Evolutionary conservation across 2,113 vertebrate species (phyloP), one percentile per base, ranked within the genome.

Genomic region (Rana temporaria): DNA sequence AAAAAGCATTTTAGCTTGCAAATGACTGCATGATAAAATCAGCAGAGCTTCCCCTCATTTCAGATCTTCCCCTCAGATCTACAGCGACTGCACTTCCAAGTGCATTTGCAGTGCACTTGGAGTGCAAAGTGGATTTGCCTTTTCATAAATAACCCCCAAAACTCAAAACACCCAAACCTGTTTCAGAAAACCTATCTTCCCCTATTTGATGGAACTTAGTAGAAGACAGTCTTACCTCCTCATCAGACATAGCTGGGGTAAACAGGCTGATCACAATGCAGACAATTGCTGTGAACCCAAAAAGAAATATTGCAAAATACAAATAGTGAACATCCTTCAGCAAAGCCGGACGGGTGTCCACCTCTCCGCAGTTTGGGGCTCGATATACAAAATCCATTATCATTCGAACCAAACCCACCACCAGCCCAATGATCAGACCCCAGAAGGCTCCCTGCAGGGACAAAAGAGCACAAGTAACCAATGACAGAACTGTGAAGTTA

Each of bases 371-470:
- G 12, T 92, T 88, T 0, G 96, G 96, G 9, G 85, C 57, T 0
- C 19, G 42, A 22, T 94, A 97, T 3, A 85, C 83, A 85, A 99
- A 98, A 85, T 98, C 98, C 56, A 97, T 87, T 69, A 94, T 86
- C 96, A 99, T 96, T 24, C 96, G 93, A 68, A 91, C 38, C 0
- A 90, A 65, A 0, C 96, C 98, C 3, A 94, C 86, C 4, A 63
- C 89, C n/a, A 99, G 92, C 5, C 98, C 97, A 6, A 76, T 84
- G 88, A 98, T 86, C 79, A 99, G 93, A 79, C 97, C 97, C 98
- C 98, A 99, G 90, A 99, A 99, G 30, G 97, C 98, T 78, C 98
- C 98, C 97, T 99, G 78, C 4, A 14, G 11, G n/a, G 20, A 62
- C 5, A 75, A 22, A 38, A n/a, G 22, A 63, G 26, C 1, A 63